Base-by-base conservation (phyloP, 2,113 vertebrate species). In the Baryphthengus martii region DNA sequence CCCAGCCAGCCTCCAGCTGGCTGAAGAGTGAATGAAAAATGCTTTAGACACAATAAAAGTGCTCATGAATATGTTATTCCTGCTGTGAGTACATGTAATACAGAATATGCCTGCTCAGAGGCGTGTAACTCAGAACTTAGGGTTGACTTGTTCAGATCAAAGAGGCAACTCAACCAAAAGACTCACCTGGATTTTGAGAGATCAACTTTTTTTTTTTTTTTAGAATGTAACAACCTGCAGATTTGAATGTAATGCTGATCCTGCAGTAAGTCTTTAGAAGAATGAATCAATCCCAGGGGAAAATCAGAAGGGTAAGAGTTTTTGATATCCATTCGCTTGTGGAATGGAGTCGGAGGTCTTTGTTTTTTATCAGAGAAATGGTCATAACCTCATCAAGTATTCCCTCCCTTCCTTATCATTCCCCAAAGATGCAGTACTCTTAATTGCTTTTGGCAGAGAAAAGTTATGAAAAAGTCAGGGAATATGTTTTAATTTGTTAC, bases 361-460 rank as follows among this genome's bases (percentile, higher is more conserved):
- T 76, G 26, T 1, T 63, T 94, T 88, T 90, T 80, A 89, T 94
- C 86, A 87, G 75, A 85, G 55, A 72, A 79, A 50, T 40, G 31
- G 68, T 87, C 84, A 59, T 92, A 87, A 88, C 85, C 82, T 88
- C 39, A 20, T 71, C 67, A 85, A 89, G 52, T 50, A 76, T 95
- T 91, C 94, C 88, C 63, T 95, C 90, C 91, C 81, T 94, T 96
- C 83, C 92, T 96, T 83, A 81, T 83, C 76, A 45, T 68, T 90
- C 79, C 80, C 59, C 44, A 78, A 94, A 93, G 85, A 72, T 95
- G 40, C 90, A 77, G 85, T 81, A 52, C 24, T 40, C 63, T 83
- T 96, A 95, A 96, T 94, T 93, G 86, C 83, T 88, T 89, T 90
- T 96, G 96, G 83, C 96, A 95, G 58, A 96, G 88, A 70, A 93